Conservation (phyloP, 2,113 vertebrate genomes). For the Indicator maculatus region DNA sequence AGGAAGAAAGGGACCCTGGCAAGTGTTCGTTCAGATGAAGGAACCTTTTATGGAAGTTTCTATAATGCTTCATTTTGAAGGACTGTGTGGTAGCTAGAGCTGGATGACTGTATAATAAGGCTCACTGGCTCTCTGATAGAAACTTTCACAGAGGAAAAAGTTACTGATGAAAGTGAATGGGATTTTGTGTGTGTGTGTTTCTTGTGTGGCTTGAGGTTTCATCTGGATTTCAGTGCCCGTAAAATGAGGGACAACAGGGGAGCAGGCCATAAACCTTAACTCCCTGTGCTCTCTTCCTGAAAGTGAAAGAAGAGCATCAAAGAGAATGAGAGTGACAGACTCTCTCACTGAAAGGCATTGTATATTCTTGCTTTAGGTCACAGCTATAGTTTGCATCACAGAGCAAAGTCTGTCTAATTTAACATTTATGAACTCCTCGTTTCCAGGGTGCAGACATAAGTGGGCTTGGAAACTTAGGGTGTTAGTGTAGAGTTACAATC, state of each 20-base stretch:
- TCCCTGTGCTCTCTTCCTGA: conserved; percentile 67
- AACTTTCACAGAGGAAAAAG: conserved; percentile 73
- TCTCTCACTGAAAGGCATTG: conserved; percentile 73
- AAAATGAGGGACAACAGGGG: conserved; percentile 74
- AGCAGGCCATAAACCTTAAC: conserved; percentile 63
- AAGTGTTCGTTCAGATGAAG: conserved; percentile 41
- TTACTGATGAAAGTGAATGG: conserved; percentile 73
- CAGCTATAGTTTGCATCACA: conserved; percentile 70
- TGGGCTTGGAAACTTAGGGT: neutral
- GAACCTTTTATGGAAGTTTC: conserved; percentile 50
- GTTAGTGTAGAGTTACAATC: neutral
- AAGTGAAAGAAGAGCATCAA: conserved; percentile 79
- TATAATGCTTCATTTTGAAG: conserved; percentile 34
- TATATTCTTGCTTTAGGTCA: conserved; percentile 74
- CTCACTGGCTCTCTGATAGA: conserved; percentile 7
- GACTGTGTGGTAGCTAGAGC: conserved; percentile 11
- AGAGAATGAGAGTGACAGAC: conserved; percentile 78
- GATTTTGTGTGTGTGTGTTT: neutral
- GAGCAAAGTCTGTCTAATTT: conserved; percentile 74
- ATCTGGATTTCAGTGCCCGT: conserved; percentile 59
- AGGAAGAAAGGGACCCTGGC: conserved; percentile 78
- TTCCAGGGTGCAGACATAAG: conserved; percentile 37
- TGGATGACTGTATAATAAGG: conserved; percentile 70
- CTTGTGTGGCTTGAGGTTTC: conserved; percentile 20
- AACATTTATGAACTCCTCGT: conserved; percentile 76